A percentile compares a stretch with the other conserved stretches of the same genome.
Evolutionary conservation across 2,797 vertebrate genomes (phyloP).

Genomic region (Poeciliopsis infans): DNA sequence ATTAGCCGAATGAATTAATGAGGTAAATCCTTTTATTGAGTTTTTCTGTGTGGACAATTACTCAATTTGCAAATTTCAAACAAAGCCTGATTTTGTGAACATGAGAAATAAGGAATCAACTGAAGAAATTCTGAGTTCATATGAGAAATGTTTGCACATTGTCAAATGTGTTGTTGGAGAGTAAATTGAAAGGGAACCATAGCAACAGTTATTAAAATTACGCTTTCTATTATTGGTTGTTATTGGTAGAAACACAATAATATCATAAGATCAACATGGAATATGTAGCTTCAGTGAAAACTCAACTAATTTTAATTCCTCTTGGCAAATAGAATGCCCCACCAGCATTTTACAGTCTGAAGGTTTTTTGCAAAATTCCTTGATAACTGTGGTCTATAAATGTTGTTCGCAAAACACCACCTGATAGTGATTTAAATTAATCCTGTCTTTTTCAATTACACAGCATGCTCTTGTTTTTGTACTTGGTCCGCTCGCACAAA

Average conservation of each 20-base stretch:
- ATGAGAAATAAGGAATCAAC: background rate
- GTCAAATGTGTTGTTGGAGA: background rate
- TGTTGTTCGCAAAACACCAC: constrained; percentile 58
- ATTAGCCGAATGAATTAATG: too few species aligned
- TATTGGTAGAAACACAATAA: background rate
- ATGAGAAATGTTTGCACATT: background rate
- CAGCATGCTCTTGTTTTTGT: constrained; percentile 47
- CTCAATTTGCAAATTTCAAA: too few species aligned
- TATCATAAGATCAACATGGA: background rate
- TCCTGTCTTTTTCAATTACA: constrained; percentile 65
- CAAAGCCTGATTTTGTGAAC: background rate
- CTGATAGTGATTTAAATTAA: constrained; percentile 59
- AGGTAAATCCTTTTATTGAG: too few species aligned
- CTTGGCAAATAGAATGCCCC: background rate
- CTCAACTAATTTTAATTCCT: background rate
- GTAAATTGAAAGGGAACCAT: background rate
- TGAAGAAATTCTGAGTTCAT: background rate
- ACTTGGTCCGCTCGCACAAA: constrained; percentile 60
- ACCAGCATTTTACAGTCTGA: constrained; percentile 11
- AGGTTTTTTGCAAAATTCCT: constrained; percentile 16
- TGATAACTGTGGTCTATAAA: constrained; percentile 36
- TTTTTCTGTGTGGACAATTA: too few species aligned
- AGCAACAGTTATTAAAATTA: background rate
- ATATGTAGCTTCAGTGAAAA: background rate
- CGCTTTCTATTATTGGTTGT: background rate